Evolutionary conservation across 2,888 invertebrate genomes (phyloP), one percentile per base, ranked within the genome.

Genomic region (Dione juno): DNA sequence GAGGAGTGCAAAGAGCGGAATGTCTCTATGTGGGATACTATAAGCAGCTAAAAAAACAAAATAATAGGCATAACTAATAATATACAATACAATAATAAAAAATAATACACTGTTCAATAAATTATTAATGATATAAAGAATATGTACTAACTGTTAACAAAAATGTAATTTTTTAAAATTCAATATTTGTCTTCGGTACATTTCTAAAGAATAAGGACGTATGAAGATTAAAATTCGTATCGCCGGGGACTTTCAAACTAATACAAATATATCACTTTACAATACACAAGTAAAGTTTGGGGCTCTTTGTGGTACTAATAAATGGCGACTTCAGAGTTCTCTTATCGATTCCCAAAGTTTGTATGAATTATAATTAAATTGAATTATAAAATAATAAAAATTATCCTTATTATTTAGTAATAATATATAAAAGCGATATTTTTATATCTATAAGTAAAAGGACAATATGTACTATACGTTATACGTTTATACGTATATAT

Each of bases 241-340:
- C 86, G 86, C 87, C 83, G 84, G 87, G 90, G 90, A 81, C 80
- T 79, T 81, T 74, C 81, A 84, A 88, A 89, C 89, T 89, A 89
- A 88, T 90, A 90, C 87, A 91, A 92, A 91, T 92, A 92, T 90
- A 92, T 92, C 92, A 88, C 86, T 89, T 90, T 89, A 87, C 90
- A 90, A 87, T 88, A 79, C 82, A 80, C 80, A 83, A 82, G 84
- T 78, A 81, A 82, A 90, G 86, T 90, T 90, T 89, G 89, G 85
- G 82, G 78, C 81, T 87, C 87, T 86, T 91, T 92, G 91, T 92
- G 88, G 89, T 84, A 83, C 79, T 86, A 87, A 90, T 91, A 88
- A 87, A 90, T 86, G 81, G 88, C 82, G 84, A 77, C 76, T 82
- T 81, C 77, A 75, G 64, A 69, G 72, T 72, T 69, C 66, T 61